Conservation (phyloP, 2,888 invertebrate species). For the Tineola bisselliella region DNA sequence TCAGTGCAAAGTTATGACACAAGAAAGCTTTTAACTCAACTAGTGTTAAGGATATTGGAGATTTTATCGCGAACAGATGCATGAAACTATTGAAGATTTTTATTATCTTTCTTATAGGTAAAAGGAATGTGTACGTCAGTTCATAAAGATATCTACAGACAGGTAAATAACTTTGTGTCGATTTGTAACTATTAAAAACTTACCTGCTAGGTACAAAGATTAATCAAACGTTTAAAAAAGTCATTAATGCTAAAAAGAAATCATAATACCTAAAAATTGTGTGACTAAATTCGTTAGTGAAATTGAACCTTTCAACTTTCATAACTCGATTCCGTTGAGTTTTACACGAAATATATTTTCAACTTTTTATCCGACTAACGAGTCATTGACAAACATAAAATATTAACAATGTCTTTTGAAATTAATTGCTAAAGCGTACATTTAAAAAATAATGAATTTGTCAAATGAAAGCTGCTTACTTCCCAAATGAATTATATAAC, state of each 20-base stretch:
- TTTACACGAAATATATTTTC: background rate
- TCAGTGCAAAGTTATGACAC: constrained; percentile 30
- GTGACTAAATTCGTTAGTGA: background rate
- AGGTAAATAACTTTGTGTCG: no score
- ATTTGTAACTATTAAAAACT: no score
- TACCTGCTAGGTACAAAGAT: no score
- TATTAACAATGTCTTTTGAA: background rate
- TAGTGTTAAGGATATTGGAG: constrained; percentile 23
- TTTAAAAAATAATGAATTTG: no score
- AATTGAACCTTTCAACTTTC: background rate
- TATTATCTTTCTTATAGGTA: no score
- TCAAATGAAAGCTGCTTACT: no score
- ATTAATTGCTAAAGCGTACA: no score
- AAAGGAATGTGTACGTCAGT: no score
- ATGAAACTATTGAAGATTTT: background rate
- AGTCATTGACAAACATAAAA: background rate
- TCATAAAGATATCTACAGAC: no score
- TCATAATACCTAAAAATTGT: background rate
- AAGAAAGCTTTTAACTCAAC: constrained; percentile 44
- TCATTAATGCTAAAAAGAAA: background rate
- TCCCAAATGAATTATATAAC: no score
- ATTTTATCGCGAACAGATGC: constrained; percentile 15
- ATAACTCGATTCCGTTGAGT: background rate
- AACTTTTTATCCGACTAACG: background rate
- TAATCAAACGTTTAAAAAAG: no score